These are phyloP conservation scores for Solenopsis fugax DNA, from an alignment of 1,140 invertebrate species.

Conservation along the genomic window DNA sequence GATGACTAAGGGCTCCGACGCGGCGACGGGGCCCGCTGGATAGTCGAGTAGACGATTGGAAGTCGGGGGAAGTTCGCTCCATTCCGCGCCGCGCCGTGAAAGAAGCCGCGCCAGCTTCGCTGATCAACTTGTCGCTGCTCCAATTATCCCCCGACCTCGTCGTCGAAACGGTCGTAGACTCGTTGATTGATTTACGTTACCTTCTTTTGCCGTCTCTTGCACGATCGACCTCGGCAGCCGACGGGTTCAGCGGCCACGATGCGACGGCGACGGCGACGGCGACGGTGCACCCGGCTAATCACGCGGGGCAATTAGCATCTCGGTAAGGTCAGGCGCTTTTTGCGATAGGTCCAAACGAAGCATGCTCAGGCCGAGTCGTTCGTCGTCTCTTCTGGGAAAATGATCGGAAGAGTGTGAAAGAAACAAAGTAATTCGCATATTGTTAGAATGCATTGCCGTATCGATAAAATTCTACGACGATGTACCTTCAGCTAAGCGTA, in stretches of 20 bases:
- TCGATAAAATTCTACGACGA: not conserved
- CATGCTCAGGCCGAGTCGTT: not conserved
- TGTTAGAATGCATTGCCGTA: not conserved
- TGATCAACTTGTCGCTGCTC: conserved; percentile 77
- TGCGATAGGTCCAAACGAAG: conserved; percentile 20
- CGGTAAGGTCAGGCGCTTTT: conserved; percentile 35
- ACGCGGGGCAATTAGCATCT: conserved; percentile 73
- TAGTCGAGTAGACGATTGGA: conserved; percentile 56
- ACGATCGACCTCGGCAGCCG: conserved; percentile 7
- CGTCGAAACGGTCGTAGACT: conserved; percentile 67
- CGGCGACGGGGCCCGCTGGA: not conserved
- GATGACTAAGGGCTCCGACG: conserved; percentile 67
- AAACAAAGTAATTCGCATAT: not conserved
- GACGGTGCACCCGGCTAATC: conserved; percentile 57
- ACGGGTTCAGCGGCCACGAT: conserved; percentile 9
- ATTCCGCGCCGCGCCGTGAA: conserved; percentile 59
- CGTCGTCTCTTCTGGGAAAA: conserved; percentile 8
- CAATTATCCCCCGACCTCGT: conserved; percentile 71
- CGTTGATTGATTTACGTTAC: conserved; percentile 76
- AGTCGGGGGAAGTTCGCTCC: conserved; percentile 42
- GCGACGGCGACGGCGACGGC: not conserved
- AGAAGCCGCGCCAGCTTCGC: conserved; percentile 66
- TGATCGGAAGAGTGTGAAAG: not conserved
- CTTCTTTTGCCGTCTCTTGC: conserved; percentile 53
- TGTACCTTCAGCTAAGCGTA: not conserved